Conservation (phyloP, 2,797 vertebrate genomes). For the Zalophus californianus region DNA sequence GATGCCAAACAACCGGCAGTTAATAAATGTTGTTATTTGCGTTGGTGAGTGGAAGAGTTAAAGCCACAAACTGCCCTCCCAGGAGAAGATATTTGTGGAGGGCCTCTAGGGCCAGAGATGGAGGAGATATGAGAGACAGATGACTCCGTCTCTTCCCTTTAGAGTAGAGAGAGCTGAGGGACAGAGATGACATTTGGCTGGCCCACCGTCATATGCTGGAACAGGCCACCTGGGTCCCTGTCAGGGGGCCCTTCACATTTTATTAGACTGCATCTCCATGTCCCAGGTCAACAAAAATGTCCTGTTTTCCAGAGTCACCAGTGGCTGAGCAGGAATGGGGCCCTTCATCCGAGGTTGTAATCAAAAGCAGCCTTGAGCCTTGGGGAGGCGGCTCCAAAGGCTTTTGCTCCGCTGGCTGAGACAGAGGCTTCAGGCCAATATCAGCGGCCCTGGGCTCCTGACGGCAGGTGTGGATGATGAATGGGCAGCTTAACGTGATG, state of each 20-base stretch:
- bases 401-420: slow-evolving; percentile 81
- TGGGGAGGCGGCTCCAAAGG: slow-evolving; percentile 78
- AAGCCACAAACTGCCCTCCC: not conserved
- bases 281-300: not conserved
- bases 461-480: slow-evolving; percentile 87
- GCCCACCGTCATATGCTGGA: not conserved
- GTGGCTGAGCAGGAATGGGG: not conserved
- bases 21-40: not conserved
- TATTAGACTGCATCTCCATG: not conserved
- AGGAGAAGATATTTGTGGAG: not conserved
- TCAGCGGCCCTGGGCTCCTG: slow-evolving; percentile 77
- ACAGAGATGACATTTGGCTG: not conserved
- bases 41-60: not conserved
- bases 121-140: not conserved
- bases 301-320: not conserved
- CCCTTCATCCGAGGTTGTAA: slow-evolving; percentile 7
- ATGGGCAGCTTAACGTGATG: slow-evolving; percentile 87
- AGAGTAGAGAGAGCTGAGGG: not conserved
- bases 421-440: slow-evolving; percentile 80
- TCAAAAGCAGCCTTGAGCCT: slow-evolving; percentile 71
- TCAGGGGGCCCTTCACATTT: not conserved
- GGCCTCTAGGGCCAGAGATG: not conserved
- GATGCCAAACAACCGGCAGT: not conserved
- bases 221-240: not conserved
- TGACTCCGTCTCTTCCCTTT: not conserved